These are phyloP conservation scores for Galaxea fascicularis DNA, from an alignment of 92 coral and sea anemone species.

Conservation along the genomic window DNA sequence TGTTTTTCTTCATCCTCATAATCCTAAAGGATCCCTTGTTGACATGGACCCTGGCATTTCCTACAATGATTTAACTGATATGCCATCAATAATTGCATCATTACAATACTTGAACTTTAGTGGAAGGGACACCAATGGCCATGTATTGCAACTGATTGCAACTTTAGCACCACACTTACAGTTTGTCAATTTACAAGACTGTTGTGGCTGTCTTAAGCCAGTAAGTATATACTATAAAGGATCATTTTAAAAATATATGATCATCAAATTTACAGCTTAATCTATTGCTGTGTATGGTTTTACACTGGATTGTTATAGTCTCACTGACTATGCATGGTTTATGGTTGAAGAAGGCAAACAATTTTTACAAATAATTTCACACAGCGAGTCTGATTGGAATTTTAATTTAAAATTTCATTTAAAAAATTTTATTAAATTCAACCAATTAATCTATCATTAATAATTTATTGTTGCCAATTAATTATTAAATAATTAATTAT, in stretches of 20 bases:
- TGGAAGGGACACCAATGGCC: conserved; percentile 8
- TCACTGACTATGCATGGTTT: no score
- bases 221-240: background rate
- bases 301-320: no score
- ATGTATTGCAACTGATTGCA: conserved; percentile 37
- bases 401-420: no score
- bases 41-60: conserved; percentile 5
- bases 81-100: conserved; percentile 15
- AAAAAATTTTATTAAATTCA: no score
- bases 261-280: no score
- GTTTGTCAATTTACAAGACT: conserved; percentile 35
- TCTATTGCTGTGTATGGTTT: no score
- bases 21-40: background rate
- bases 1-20: background rate
- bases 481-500: no score
- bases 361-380: no score
- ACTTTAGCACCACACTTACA: conserved; percentile 33
- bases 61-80: background rate
- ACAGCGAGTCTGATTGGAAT: no score
- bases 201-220: conserved; percentile 9
- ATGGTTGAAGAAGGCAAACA: no score
- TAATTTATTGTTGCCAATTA: no score
- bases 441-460: no score
- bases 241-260: background rate
- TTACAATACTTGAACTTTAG: conserved; percentile 26